A percentile compares a stretch with the other conserved stretches of the same genome.
Conservation (phyloP, 1,140 invertebrate species). For the Panagrolaimus sp. region DNA sequence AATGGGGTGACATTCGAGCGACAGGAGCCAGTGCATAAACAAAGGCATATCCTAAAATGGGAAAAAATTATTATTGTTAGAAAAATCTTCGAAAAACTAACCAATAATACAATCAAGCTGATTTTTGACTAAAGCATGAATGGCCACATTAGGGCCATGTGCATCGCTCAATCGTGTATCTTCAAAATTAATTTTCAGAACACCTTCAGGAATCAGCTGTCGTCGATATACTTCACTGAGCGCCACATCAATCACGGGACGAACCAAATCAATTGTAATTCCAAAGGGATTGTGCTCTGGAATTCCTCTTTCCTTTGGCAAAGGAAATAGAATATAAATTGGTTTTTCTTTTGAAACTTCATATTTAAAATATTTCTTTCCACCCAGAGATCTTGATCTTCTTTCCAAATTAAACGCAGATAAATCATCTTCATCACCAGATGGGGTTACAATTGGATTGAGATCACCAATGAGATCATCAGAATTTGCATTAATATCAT, state of each 20-base stretch:
- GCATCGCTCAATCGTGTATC: conserved; percentile 51
- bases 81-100: conserved; percentile 15
- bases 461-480: neutral
- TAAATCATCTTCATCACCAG: neutral
- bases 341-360: conserved; percentile 32
- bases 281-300: conserved; percentile 48
- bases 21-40: conserved; percentile 57
- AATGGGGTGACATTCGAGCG: conserved; percentile 52
- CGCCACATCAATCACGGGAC: conserved; percentile 50
- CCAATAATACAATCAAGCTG: conserved; percentile 53
- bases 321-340: conserved; percentile 53
- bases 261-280: conserved; percentile 42
- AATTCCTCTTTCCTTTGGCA: conserved; percentile 33
- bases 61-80: neutral
- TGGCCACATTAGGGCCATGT: conserved; percentile 55
- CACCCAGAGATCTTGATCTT: neutral
- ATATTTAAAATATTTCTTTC: conserved; percentile 14
- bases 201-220: conserved; percentile 42
- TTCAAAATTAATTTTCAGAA: conserved; percentile 38
- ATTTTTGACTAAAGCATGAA: conserved; percentile 47
- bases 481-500: neutral
- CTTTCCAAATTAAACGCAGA: neutral
- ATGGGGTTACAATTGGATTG: neutral
- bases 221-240: conserved; percentile 26
- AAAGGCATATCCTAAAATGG: conserved; percentile 51